Conservation (phyloP, 2,797 vertebrate genomes). For the Pangasius macronema region DNA sequence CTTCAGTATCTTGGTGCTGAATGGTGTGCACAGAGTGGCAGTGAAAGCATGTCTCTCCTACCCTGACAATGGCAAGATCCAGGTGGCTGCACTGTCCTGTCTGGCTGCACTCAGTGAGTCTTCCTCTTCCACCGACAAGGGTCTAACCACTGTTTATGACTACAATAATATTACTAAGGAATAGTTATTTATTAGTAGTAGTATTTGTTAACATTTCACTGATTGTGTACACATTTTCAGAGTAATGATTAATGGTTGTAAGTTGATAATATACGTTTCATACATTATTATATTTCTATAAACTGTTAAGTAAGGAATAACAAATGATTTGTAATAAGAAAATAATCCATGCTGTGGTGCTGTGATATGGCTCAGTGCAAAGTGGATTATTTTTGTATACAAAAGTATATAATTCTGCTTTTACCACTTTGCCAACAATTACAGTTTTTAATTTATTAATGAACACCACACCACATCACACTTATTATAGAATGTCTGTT, state of each 20-base stretch:
- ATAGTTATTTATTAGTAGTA: neutral
- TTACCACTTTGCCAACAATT: neutral
- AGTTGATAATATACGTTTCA: neutral
- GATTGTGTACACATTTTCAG: neutral
- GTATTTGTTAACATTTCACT: neutral
- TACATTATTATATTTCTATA: neutral
- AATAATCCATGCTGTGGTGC: neutral
- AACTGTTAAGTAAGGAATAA: neutral
- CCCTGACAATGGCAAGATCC: constrained; percentile 79
- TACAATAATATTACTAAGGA: neutral
- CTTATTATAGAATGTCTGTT: neutral
- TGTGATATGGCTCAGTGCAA: neutral
- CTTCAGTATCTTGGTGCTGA: constrained; percentile 90
- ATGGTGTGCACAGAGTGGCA: constrained; percentile 85
- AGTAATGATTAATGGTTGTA: neutral
- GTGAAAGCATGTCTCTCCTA: constrained; percentile 81
- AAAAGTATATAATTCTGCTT: neutral
- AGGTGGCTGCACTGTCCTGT: constrained; percentile 83
- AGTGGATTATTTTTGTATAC: neutral
- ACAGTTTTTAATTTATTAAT: neutral
- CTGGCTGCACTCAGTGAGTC: constrained; percentile 91
- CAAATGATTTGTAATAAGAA: neutral
- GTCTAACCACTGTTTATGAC: neutral
- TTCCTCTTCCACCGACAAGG: neutral
- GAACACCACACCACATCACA: neutral